phyloP scores from a whole-genome alignment of 1,140 invertebrate genomes.

The Euura saliciscinereae region DNA sequence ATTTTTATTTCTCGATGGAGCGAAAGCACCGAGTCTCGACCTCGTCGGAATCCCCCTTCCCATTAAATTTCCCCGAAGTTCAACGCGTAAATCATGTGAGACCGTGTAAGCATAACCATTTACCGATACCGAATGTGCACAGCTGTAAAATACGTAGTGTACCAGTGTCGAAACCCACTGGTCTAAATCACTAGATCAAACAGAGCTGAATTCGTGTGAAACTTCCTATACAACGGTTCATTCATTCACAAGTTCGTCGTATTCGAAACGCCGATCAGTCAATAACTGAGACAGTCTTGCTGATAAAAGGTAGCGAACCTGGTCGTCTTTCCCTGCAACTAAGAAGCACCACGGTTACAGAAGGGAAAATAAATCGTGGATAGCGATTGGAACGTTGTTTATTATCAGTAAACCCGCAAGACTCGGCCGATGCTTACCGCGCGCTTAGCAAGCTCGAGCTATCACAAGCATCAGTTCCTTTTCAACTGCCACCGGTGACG shows the following conservation, averaged over 20 bases:
- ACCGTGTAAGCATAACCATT: not conserved
- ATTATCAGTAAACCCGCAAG: constrained; percentile 37
- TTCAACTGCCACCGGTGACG: constrained; percentile 3
- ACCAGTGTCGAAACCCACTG: not conserved
- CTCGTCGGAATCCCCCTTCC: not conserved
- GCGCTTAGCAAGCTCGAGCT: not conserved
- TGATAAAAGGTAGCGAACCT: too few species aligned
- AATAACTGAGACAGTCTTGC: too few species aligned
- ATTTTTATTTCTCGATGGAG: too few species aligned
- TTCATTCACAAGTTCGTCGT: not conserved
- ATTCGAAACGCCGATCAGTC: not conserved
- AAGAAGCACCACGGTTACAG: not conserved
- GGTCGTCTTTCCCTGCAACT: too few species aligned
- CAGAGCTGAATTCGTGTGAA: not conserved
- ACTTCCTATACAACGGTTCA: not conserved
- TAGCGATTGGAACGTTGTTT: constrained; percentile 26
- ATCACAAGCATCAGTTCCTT: not conserved
- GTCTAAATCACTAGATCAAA: constrained; percentile 4
- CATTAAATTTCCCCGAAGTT: not conserved
- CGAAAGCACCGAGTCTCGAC: too few species aligned
- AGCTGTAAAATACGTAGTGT: not conserved
- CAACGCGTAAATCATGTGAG: not conserved
- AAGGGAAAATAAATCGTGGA: not conserved
- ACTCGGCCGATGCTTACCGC: constrained; percentile 19
- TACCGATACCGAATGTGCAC: not conserved